Percentiles rank a stretch among this genome's conserved stretches.
Conservation (phyloP, 2,888 invertebrate species). For the Ichneumoninae sp. region DNA sequence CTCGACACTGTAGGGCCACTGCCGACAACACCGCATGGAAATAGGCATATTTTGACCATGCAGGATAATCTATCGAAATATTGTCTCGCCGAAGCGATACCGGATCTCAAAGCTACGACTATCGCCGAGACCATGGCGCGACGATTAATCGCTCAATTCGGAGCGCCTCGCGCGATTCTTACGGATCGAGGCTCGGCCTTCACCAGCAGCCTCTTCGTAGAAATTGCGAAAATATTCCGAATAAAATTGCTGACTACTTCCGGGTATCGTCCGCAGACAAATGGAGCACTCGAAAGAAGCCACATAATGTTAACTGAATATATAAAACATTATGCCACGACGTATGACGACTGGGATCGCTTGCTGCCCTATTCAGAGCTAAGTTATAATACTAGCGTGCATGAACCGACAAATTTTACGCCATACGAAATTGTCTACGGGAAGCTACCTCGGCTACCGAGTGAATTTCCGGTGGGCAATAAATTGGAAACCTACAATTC, state of each 20-base stretch:
- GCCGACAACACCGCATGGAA: conserved; percentile 27
- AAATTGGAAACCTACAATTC: too few species aligned
- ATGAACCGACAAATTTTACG: too few species aligned
- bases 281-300: too few species aligned
- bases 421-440: too few species aligned
- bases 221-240: conserved; percentile 22
- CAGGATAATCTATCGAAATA: conserved; percentile 54
- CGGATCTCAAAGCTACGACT: conserved; percentile 12
- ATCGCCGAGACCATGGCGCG: conserved; percentile 44
- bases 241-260: not conserved
- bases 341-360: too few species aligned
- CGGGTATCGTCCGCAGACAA: conserved; percentile 28
- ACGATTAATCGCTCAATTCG: conserved; percentile 31
- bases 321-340: too few species aligned
- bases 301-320: too few species aligned
- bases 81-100: not conserved
- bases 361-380: too few species aligned
- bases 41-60: conserved; percentile 46
- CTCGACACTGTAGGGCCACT: conserved; percentile 62
- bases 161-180: conserved; percentile 37
- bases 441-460: too few species aligned
- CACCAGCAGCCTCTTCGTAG: conserved; percentile 22
- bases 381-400: too few species aligned
- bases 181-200: conserved; percentile 32
- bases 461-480: too few species aligned